Conservation (phyloP, 2,888 invertebrate genomes). For the Lucinisca nassula region DNA sequence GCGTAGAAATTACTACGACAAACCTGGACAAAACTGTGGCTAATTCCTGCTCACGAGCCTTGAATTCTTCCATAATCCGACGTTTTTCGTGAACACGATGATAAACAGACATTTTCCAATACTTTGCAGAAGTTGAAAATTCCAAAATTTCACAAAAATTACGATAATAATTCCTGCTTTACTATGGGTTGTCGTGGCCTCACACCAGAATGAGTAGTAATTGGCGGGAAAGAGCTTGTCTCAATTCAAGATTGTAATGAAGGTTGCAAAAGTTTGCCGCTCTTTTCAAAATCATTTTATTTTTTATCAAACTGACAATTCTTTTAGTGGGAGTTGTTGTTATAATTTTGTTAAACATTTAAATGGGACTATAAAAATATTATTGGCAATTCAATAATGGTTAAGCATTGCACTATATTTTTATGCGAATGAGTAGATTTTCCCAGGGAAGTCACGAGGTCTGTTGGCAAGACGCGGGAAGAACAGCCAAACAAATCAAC, state of each 20-base stretch:
- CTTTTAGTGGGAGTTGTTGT: no score
- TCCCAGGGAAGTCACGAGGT: constrained; percentile 70
- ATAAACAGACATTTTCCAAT: constrained; percentile 76
- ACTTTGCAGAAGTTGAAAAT: constrained; percentile 39
- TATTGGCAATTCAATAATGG: background rate
- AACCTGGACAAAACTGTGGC: constrained; percentile 82
- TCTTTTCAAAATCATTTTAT: constrained; percentile 32
- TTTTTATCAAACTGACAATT: no score
- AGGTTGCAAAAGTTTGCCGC: constrained; percentile 36
- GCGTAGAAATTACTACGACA: constrained; percentile 83
- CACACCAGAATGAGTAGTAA: constrained; percentile 86
- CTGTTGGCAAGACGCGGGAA: constrained; percentile 87
- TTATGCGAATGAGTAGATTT: constrained; percentile 68
- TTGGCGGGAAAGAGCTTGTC: constrained; percentile 87
- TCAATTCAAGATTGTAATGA: constrained; percentile 78
- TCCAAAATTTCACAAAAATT: constrained; percentile 58
- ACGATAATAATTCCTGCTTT: constrained; percentile 72
- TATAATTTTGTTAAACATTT: background rate
- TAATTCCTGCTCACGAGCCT: constrained; percentile 79
- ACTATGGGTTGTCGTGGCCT: constrained; percentile 81
- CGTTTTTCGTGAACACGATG: constrained; percentile 76
- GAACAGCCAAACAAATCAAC: constrained; percentile 84
- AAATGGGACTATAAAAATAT: background rate
- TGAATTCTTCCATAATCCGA: constrained; percentile 78
- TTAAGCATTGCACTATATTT: background rate